Evolutionary conservation across 2,113 vertebrate species (phyloP).

Genomic region (Periophthalmodon schlosseri): DNA sequence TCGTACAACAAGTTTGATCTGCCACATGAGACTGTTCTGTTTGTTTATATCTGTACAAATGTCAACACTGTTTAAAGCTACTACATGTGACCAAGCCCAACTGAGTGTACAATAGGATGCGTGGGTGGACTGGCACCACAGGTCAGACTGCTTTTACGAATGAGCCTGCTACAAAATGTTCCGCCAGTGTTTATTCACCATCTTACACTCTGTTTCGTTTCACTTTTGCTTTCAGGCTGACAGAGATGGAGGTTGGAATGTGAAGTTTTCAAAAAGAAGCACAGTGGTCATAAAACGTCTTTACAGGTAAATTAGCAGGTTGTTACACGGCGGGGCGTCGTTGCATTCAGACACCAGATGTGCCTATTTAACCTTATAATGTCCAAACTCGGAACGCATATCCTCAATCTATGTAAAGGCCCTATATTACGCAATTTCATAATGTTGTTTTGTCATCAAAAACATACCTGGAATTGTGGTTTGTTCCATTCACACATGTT

Average conservation of each 20-base stretch:
- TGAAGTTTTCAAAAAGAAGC: conserved; percentile 20
- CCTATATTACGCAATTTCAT: no score
- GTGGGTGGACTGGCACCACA: background rate
- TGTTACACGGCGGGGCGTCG: conserved; percentile 43
- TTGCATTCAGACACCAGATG: conserved; percentile 12
- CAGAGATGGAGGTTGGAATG: conserved; percentile 19
- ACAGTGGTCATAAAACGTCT: conserved; percentile 14
- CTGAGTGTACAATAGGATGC: background rate
- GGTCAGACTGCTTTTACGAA: background rate
- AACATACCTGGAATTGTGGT: no score
- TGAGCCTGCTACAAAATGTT: background rate
- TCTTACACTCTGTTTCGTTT: conserved; percentile 11
- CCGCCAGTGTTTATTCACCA: background rate
- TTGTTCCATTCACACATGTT: no score
- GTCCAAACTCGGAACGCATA: background rate
- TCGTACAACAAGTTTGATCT: background rate
- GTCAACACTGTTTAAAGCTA: background rate
- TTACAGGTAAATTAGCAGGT: conserved; percentile 53
- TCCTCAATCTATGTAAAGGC: no score
- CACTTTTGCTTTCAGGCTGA: conserved; percentile 1
- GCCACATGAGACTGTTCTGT: background rate
- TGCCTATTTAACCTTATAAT: conserved; percentile 14
- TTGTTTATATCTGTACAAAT: background rate
- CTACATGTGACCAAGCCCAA: background rate
- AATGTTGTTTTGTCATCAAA: no score